Evolutionary conservation across 2,888 invertebrate genomes (phyloP).

Genomic region (Lithophane leautieri): DNA sequence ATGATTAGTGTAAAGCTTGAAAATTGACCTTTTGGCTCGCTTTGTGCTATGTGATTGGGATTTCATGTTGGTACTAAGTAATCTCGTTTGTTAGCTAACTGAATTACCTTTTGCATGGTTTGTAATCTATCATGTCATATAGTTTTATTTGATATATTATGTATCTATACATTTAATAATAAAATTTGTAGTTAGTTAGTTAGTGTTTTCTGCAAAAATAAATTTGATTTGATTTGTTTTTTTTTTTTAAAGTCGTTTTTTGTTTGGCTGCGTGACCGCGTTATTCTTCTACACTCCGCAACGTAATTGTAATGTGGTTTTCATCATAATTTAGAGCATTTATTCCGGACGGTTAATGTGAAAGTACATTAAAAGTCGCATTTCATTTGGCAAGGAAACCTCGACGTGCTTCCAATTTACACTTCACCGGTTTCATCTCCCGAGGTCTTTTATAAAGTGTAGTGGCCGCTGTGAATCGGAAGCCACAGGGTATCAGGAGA

Average conservation of each 20-base stretch:
- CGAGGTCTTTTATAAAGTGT: conserved; percentile 22
- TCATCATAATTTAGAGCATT: too few relatives aligned
- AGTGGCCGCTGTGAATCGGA: conserved; percentile 11
- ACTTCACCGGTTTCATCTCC: conserved; percentile 15
- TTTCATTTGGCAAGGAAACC: conserved; percentile 30
- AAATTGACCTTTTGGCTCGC: conserved; percentile 11
- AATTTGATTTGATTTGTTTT: too few relatives aligned
- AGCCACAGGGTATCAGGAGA: conserved; percentile 9
- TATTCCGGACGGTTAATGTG: not conserved
- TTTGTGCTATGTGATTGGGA: conserved; percentile 36
- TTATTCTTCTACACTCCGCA: too few relatives aligned
- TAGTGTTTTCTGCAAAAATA: too few relatives aligned
- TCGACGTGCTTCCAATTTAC: not conserved
- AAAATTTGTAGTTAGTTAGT: too few relatives aligned
- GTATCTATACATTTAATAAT: too few relatives aligned
- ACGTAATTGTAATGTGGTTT: too few relatives aligned
- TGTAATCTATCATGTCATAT: not conserved
- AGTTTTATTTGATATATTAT: not conserved
- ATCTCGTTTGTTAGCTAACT: conserved; percentile 8
- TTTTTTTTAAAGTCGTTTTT: not conserved
- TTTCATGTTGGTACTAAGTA: conserved; percentile 10
- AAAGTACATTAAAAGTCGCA: conserved; percentile 4
- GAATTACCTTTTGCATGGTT: conserved; percentile 9
- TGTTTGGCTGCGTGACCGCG: not conserved
- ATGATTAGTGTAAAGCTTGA: conserved; percentile 44